Evolutionary conservation across 2,888 invertebrate genomes (phyloP).

Genomic region (Tiliacea citrago): DNA sequence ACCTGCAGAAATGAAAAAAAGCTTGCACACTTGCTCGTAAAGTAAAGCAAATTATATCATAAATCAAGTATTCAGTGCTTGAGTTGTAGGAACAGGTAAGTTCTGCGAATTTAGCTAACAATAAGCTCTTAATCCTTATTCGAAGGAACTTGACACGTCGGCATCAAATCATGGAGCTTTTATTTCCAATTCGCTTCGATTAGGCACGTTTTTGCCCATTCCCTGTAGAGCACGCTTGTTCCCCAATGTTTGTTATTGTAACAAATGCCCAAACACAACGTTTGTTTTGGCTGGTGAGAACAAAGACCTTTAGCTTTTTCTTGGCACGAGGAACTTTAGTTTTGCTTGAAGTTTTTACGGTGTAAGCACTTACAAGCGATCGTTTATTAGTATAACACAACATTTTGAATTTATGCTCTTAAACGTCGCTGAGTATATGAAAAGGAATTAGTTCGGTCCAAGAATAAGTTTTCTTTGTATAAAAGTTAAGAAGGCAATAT

Average conservation of each 20-base stretch:
- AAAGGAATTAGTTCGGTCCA: conserved; percentile 65
- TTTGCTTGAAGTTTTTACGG: conserved; percentile 83
- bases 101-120: conserved; percentile 80
- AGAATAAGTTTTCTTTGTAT: conserved; percentile 60
- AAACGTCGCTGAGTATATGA: conserved; percentile 64
- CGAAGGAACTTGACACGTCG: conserved; percentile 81
- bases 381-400: conserved; percentile 74
- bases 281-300: conserved; percentile 89
- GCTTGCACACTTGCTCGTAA: conserved; percentile 40
- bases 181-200: conserved; percentile 80
- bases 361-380: conserved; percentile 74
- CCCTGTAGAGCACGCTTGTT: conserved; percentile 70
- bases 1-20: conserved; percentile 57
- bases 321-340: conserved; percentile 75
- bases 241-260: conserved; percentile 86
- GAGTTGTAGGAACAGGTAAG: conserved; percentile 71
- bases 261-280: conserved; percentile 84
- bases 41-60: conserved; percentile 61
- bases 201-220: conserved; percentile 83
- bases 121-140: conserved; percentile 83
- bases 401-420: conserved; percentile 74
- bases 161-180: conserved; percentile 75
- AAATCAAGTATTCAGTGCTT: conserved; percentile 63
- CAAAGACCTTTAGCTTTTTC: conserved; percentile 85
- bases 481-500: conserved; percentile 48